Conservation (phyloP, 2,888 invertebrate genomes). For the Anaspis maculata region DNA sequence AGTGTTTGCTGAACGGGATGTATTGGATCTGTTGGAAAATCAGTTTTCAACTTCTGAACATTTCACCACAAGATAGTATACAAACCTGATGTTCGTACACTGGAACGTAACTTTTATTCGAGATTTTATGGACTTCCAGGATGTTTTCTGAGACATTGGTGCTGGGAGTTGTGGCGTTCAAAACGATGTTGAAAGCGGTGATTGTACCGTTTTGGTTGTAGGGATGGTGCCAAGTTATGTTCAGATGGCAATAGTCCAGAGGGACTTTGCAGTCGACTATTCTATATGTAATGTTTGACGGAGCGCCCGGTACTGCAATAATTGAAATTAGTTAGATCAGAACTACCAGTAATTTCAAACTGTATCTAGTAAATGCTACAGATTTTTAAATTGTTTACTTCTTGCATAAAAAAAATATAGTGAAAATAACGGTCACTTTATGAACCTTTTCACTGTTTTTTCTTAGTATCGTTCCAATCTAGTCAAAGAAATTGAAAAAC, state of each 20-base stretch:
- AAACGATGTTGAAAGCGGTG: slow-evolving; percentile 29
- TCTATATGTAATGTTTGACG: slow-evolving; percentile 31
- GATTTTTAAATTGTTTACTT: too few species aligned
- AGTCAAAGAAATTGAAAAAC: too few species aligned
- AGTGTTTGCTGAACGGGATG: slow-evolving; percentile 30
- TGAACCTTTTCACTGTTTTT: too few species aligned
- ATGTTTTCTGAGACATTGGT: slow-evolving; percentile 24
- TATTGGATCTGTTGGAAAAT: slow-evolving; percentile 27
- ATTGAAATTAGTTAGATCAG: too few species aligned
- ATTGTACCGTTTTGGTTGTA: slow-evolving; percentile 33
- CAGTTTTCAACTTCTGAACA: not conserved
- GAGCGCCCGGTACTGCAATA: slow-evolving; percentile 30
- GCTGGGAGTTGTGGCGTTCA: slow-evolving; percentile 24
- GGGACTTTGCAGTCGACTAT: slow-evolving; percentile 26
- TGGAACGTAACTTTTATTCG: slow-evolving; percentile 24
- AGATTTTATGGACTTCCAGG: slow-evolving; percentile 27
- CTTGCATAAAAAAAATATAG: too few species aligned
- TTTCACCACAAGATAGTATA: not conserved
- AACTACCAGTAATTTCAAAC: too few species aligned
- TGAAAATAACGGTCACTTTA: too few species aligned
- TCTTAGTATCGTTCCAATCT: too few species aligned
- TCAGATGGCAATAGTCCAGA: slow-evolving; percentile 31
- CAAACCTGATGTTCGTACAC: slow-evolving; percentile 29
- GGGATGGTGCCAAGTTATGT: slow-evolving; percentile 35
- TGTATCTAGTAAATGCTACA: too few species aligned